Conservation (phyloP, 2,888 invertebrate species). For the Epicampocera succincta region DNA sequence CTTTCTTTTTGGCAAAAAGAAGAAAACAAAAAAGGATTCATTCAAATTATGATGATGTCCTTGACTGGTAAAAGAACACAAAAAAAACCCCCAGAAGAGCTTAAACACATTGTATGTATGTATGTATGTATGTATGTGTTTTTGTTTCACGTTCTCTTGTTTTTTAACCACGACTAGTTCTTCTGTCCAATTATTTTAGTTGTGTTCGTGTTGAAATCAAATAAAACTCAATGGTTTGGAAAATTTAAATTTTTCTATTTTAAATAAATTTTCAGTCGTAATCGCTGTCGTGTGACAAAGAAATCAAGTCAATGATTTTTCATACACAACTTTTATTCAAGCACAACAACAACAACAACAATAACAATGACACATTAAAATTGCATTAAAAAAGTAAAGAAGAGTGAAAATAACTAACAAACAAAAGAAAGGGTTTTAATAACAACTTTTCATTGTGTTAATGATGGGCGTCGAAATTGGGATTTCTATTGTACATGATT, state of each 20-base stretch:
- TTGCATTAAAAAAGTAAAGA: slow-evolving; percentile 16
- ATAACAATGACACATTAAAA: slow-evolving; percentile 36
- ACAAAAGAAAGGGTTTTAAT: no score
- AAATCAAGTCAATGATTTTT: slow-evolving; percentile 55
- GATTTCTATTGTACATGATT: no score
- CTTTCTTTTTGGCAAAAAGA: not conserved
- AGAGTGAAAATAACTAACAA: no score
- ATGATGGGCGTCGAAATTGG: no score
- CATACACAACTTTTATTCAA: slow-evolving; percentile 13
- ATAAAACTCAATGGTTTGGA: slow-evolving; percentile 72
- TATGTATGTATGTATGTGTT: no score
- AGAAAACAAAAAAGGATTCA: not conserved
- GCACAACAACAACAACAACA: slow-evolving; percentile 29
- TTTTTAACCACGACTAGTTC: not conserved
- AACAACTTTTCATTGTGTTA: no score
- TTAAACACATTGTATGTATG: no score
- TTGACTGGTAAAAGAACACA: slow-evolving; percentile 16
- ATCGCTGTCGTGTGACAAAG: slow-evolving; percentile 36
- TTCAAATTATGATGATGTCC: slow-evolving; percentile 45
- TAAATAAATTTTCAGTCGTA: slow-evolving; percentile 41
- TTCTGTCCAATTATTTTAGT: not conserved
- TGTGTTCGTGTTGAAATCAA: slow-evolving; percentile 62
- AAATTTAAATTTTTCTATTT: slow-evolving; percentile 70
- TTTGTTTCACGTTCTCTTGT: not conserved
- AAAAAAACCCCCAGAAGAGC: not conserved